These are phyloP conservation scores for Zaprionus davidi DNA, from an alignment of 1,140 invertebrate species.

Conservation along the genomic window DNA sequence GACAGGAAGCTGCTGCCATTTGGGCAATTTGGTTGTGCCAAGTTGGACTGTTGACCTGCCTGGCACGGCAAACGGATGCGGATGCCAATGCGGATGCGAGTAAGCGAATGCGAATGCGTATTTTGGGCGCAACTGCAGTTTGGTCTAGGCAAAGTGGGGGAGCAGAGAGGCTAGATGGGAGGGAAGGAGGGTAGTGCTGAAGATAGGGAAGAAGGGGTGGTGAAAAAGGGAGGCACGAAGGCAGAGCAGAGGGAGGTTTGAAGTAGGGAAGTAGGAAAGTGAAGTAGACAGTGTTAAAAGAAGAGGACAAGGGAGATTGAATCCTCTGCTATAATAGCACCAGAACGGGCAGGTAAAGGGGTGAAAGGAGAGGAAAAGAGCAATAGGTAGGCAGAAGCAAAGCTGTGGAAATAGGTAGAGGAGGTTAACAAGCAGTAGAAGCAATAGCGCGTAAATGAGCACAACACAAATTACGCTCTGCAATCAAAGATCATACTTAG, in stretches of 20 bases:
- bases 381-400: background rate
- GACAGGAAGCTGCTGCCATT: constrained; percentile 3
- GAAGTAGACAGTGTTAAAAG: background rate
- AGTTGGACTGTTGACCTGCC: constrained; percentile 5
- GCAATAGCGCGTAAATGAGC: constrained; percentile 65
- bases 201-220: background rate
- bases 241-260: background rate
- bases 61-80: constrained; percentile 4
- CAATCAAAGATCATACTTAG: constrained; percentile 41
- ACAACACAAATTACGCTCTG: constrained; percentile 55
- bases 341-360: background rate
- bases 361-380: background rate
- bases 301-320: background rate
- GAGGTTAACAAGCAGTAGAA: constrained; percentile 6
- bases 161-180: background rate
- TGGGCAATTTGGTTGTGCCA: constrained; percentile 7
- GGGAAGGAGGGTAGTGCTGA: background rate
- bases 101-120: background rate
- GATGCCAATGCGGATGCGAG: constrained; percentile 1
- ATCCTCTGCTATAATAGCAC: no score
- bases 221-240: background rate
- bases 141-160: background rate
- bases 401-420: background rate
- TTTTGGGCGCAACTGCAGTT: background rate
- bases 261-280: background rate